Percentiles rank a stretch among this genome's conserved stretches.
phyloP scores from a whole-genome alignment of 2,888 invertebrate genomes.

The Therioaphis trifolii region DNA sequence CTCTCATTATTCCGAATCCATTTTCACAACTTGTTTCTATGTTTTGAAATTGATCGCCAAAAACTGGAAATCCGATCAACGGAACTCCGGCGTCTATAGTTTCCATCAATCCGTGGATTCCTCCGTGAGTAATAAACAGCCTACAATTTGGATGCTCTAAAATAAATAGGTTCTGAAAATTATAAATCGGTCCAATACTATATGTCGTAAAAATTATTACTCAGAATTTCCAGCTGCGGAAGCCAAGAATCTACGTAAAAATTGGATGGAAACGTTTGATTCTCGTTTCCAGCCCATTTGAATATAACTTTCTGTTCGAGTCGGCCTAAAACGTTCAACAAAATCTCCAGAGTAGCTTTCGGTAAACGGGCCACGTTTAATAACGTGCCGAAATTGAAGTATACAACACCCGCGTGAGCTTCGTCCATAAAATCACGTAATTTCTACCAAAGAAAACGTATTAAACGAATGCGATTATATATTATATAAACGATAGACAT shows the following conservation, averaged over 20 bases:
- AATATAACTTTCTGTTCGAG: slow-evolving; percentile 53
- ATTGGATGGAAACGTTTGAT: slow-evolving; percentile 22
- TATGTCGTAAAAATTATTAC: no score
- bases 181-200: no score
- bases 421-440: slow-evolving; percentile 68
- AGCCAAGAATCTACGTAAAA: slow-evolving; percentile 55
- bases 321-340: slow-evolving; percentile 34
- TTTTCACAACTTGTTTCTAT: slow-evolving; percentile 54
- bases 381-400: slow-evolving; percentile 69
- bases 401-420: slow-evolving; percentile 68
- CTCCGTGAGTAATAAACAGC: slow-evolving; percentile 72
- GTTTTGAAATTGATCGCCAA: slow-evolving; percentile 65
- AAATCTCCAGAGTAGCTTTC: background rate
- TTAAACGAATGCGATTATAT: no score
- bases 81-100: slow-evolving; percentile 70
- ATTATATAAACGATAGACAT: no score
- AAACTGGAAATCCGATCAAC: slow-evolving; percentile 66
- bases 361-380: slow-evolving; percentile 64
- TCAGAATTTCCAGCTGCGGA: slow-evolving; percentile 56
- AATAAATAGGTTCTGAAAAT: background rate
- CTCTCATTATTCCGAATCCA: slow-evolving; percentile 62
- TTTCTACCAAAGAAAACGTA: slow-evolving; percentile 66
- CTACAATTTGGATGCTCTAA: slow-evolving; percentile 70
- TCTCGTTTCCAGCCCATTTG: slow-evolving; percentile 47
- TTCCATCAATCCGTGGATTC: slow-evolving; percentile 71